Conservation (phyloP, 2,888 invertebrate genomes). For the Oligia latruncula region DNA sequence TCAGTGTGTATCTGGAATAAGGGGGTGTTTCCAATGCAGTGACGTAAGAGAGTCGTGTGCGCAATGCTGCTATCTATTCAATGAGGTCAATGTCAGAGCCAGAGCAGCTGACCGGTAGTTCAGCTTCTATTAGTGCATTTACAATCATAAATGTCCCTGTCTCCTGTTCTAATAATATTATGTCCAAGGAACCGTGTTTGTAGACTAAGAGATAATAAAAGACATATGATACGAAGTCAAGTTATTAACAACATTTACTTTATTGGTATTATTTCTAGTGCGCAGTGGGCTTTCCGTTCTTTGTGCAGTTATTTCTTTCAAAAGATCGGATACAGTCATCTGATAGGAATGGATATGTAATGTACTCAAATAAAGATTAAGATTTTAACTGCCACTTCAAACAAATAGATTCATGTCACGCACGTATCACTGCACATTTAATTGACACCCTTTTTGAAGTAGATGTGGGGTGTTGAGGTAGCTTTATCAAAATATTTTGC, state of each 20-base stretch:
- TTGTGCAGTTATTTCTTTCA: slow-evolving; percentile 19
- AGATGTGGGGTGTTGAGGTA: slow-evolving; percentile 22
- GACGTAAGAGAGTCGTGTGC: slow-evolving; percentile 70
- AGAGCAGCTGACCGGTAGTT: slow-evolving; percentile 78
- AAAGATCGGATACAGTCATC: slow-evolving; percentile 11
- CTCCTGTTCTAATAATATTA: slow-evolving; percentile 62
- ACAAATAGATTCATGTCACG: slow-evolving; percentile 11
- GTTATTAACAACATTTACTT: slow-evolving; percentile 12
- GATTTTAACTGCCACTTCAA: slow-evolving; percentile 15
- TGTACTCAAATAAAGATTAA: slow-evolving; percentile 19
- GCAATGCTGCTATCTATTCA: slow-evolving; percentile 80
- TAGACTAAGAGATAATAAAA: slow-evolving; percentile 22
- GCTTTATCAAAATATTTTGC: slow-evolving; percentile 51
- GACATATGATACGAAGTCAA: not conserved
- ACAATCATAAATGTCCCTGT: slow-evolving; percentile 61
- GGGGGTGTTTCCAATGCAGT: slow-evolving; percentile 65
- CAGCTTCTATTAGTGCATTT: slow-evolving; percentile 73
- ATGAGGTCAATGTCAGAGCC: slow-evolving; percentile 85
- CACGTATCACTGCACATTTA: slow-evolving; percentile 19
- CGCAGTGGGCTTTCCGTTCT: slow-evolving; percentile 29
- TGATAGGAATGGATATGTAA: slow-evolving; percentile 9
- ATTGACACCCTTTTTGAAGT: slow-evolving; percentile 56
- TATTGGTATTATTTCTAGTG: slow-evolving; percentile 18
- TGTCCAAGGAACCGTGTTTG: slow-evolving; percentile 40
- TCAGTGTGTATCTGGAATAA: slow-evolving; percentile 48